A percentile compares a stretch with the other conserved stretches of the same genome.
Conservation (phyloP, 2,113 vertebrate species). For the Corynorhinus townsendii region DNA sequence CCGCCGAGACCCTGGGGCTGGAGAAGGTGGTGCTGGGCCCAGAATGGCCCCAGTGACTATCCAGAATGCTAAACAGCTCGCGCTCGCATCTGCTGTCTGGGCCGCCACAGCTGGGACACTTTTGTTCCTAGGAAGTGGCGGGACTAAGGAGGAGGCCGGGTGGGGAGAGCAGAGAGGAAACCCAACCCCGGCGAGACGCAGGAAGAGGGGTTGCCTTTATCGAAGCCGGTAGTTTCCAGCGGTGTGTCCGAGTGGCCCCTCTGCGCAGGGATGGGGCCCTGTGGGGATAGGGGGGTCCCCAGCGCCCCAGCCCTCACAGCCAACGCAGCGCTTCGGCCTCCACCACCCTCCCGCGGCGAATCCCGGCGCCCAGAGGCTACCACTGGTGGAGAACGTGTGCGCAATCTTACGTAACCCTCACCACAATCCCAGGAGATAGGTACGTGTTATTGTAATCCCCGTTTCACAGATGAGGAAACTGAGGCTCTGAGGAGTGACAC, state of each 20-base stretch:
- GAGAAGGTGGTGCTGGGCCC: not conserved
- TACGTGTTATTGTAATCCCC: not conserved
- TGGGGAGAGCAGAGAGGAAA: not conserved
- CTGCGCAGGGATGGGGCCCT: not conserved
- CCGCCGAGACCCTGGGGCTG: not conserved
- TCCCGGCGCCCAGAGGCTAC: not conserved
- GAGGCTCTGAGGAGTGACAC: not conserved
- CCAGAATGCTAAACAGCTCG: not conserved
- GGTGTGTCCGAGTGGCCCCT: not conserved
- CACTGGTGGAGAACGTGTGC: not conserved
- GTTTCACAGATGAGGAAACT: slow-evolving; percentile 20
- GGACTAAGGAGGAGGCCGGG: not conserved
- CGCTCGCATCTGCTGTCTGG: not conserved
- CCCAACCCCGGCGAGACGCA: not conserved
- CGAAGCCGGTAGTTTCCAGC: not conserved
- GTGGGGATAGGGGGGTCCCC: not conserved
- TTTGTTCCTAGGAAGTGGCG: slow-evolving; percentile 34
- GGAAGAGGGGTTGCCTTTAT: not conserved
- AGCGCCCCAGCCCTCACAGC: not conserved
- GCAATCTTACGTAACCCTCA: not conserved
- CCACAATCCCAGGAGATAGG: rapidly evolving
- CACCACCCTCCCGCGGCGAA: not conserved
- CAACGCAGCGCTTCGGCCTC: not conserved
- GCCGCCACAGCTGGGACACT: slow-evolving; percentile 54
- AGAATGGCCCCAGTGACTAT: not conserved